Base-by-base conservation (phyloP, 2,888 invertebrate species). In the Drosophila neotestacea region DNA sequence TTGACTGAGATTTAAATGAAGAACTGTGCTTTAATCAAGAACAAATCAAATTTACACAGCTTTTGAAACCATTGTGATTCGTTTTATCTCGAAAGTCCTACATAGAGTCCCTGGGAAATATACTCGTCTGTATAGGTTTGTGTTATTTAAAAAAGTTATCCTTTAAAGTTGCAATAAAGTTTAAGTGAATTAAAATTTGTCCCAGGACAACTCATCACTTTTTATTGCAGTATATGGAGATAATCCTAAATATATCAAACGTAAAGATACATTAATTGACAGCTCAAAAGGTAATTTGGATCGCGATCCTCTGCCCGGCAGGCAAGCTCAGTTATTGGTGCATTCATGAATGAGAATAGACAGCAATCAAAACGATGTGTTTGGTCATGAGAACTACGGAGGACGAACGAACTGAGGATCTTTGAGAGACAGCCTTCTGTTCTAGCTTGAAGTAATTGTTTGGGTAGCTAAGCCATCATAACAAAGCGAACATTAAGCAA, bases 401-500 rank as follows among this genome's bases (percentile, higher is more conserved):
- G 38, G 46, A 36, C 54, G 56, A 46, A 11, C 46, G n/a, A 11
- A 13, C n/a, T n/a, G 28, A 38, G 36, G 36, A 16, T 41, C 22
- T 47, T n/a, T 9, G 9, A 13, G 4, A 10, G 32, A 9, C 22
- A 11, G 11, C 34, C 13, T 32, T 22, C 46, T 44, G 42, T 46
- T 6, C 27, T 36, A 47, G 50, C 38, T 47, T 36, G 42, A 64
- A 42, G 77, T 34, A 65, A 73, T 83, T 85, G 87, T 85, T 87
- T 81, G 70, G 60, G 55, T 48, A 79, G 75, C 73, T 87, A 80
- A 85, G 82, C 88, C 82, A 73, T 52, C 67, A 68, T 64, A 85
- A 85, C 88, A 87, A 82, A 52, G 67, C 50, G 70, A 60, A 85
- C 81, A 86, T 88, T 88, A 70, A 72, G 67, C 50, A 73, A 69